Percentiles rank a stretch among this genome's conserved stretches.
phyloP scores from a whole-genome alignment of 2,113 vertebrate species.

The Brachyhypopomus gauderio region DNA sequence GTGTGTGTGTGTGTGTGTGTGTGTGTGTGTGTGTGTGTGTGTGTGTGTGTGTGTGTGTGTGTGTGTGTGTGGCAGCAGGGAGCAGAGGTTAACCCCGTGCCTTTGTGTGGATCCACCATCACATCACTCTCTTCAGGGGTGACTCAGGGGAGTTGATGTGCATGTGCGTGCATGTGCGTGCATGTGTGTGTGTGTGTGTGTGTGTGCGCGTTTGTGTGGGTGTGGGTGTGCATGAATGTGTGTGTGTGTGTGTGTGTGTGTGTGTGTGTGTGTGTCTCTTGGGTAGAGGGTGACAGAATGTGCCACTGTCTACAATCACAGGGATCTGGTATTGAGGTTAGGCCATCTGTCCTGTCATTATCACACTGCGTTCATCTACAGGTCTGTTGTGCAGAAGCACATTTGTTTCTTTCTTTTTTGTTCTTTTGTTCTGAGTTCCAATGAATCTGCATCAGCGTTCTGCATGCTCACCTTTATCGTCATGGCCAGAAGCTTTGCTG shows the following conservation, averaged over 20 bases:
- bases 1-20: slow-evolving; percentile 21
- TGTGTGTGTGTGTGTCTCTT: not conserved
- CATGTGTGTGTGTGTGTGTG: not conserved
- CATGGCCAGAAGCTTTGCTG: not conserved
- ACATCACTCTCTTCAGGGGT: slow-evolving; percentile 9
- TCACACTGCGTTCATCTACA: not conserved
- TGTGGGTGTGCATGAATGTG: not conserved
- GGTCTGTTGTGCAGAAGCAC: not conserved
- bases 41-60: slow-evolving; percentile 28
- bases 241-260: not conserved
- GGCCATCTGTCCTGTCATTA: slow-evolving; percentile 36
- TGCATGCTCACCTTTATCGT: not conserved
- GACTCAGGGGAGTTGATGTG: not conserved
- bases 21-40: slow-evolving; percentile 22
- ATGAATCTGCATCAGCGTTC: not conserved
- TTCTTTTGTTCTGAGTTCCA: not conserved
- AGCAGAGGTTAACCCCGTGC: slow-evolving; percentile 30
- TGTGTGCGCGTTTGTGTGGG: not conserved
- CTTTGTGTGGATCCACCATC: slow-evolving; percentile 31
- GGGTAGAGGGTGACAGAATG: slow-evolving; percentile 23
- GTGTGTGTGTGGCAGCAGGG: slow-evolving; percentile 17
- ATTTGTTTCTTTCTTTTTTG: not conserved
- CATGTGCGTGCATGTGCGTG: not conserved
- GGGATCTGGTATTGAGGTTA: slow-evolving; percentile 28
- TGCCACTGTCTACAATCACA: slow-evolving; percentile 24